Conservation (phyloP, 1,140 invertebrate genomes). For the Radopholus similis region DNA sequence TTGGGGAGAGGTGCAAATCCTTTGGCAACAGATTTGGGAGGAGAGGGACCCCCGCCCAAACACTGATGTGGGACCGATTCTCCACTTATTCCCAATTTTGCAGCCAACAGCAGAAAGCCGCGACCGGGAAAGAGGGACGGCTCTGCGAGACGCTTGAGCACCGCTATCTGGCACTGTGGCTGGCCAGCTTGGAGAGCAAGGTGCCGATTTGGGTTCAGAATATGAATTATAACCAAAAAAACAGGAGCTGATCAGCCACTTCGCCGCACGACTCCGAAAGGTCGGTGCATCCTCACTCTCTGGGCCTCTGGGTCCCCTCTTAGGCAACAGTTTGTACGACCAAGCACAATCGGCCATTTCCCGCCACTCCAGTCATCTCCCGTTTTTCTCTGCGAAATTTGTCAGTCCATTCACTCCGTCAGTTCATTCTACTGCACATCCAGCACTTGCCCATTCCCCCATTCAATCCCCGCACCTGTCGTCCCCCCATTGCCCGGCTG, state of each 20-base stretch:
- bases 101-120: neutral
- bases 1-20: neutral
- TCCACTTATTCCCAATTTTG: neutral
- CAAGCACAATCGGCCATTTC: neutral
- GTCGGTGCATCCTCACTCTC: neutral
- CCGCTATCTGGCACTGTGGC: constrained; percentile 21
- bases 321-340: neutral
- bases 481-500: too few species aligned
- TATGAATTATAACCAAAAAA: too few species aligned
- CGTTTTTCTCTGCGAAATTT: neutral
- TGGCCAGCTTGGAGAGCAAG: constrained; percentile 24
- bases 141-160: constrained; percentile 10
- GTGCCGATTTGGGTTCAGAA: too few species aligned
- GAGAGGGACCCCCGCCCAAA: too few species aligned
- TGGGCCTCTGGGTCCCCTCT: neutral
- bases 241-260: constrained; percentile 20
- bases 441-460: too few species aligned
- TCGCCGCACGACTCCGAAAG: neutral
- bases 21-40: too few species aligned
- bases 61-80: too few species aligned
- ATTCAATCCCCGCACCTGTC: too few species aligned
- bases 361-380: neutral
- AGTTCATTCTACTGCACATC: too few species aligned
- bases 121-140: neutral
- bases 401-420: neutral